Evolutionary conservation across 2,797 vertebrate species (phyloP).

Genomic region (Falco peregrinus): DNA sequence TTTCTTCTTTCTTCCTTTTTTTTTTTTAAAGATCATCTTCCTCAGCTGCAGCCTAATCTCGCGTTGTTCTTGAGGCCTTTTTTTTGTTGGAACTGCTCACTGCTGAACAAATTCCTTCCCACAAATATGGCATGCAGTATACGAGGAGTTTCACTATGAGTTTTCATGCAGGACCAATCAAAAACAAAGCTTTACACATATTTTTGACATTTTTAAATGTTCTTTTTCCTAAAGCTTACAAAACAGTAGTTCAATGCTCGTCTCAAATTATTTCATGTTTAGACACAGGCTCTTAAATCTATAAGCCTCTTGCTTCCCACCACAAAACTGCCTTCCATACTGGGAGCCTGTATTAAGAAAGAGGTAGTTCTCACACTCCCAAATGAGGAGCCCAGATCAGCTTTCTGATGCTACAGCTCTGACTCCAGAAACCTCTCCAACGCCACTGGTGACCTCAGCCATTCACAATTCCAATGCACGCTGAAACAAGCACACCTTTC

Average conservation of each 20-base stretch:
- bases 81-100: background rate
- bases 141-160: background rate
- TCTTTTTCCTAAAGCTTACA: background rate
- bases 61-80: background rate
- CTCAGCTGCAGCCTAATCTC: background rate
- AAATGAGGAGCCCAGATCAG: background rate
- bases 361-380: accelerated
- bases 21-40: background rate
- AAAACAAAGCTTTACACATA: background rate
- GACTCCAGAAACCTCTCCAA: too few species aligned
- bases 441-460: background rate
- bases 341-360: background rate
- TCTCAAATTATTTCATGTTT: background rate
- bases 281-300: background rate
- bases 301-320: background rate
- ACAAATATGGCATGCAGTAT: background rate
- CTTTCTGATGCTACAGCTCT: background rate
- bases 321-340: background rate
- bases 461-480: accelerated
- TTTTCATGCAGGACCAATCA: background rate
- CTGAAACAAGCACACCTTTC: background rate
- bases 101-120: background rate
- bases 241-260: background rate
- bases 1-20: background rate
- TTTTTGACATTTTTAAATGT: background rate